These are phyloP conservation scores for Manis pentadactyla DNA, from an alignment of 2,797 vertebrate species.

Conservation along the genomic window DNA sequence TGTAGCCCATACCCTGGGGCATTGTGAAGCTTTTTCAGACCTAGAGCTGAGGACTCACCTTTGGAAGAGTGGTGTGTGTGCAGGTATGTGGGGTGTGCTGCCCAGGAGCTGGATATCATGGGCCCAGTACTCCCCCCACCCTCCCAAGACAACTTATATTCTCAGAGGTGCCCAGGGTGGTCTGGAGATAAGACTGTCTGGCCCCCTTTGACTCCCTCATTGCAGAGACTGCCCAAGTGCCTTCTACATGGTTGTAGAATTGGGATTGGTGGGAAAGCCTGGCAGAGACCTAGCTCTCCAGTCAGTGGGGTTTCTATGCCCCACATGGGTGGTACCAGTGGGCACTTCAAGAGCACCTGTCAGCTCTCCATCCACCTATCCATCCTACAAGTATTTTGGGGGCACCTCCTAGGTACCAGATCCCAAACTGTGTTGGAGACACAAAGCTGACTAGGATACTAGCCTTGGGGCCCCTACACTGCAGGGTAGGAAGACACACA, in stretches of 20 bases:
- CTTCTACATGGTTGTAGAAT: not conserved
- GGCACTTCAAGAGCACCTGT: not conserved
- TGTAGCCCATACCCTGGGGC: not conserved
- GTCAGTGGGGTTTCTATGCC: not conserved
- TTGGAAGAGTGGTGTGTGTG: not conserved
- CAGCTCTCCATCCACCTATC: not conserved
- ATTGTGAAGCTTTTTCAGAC: not conserved
- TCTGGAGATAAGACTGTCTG: not conserved
- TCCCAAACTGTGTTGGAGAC: not conserved
- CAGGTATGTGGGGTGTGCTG: not conserved
- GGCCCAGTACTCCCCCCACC: too few species aligned
- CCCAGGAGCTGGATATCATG: not conserved
- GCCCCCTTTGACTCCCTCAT: not conserved
- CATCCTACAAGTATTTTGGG: not conserved
- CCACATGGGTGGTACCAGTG: accelerated
- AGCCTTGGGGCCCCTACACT: too few species aligned
- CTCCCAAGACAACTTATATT: not conserved
- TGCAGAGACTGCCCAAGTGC: not conserved
- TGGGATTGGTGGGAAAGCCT: not conserved
- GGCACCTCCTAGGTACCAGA: not conserved
- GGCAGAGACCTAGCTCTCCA: not conserved
- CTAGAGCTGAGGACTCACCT: not conserved
- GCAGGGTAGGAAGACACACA: not conserved
- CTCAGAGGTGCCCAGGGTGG: not conserved
- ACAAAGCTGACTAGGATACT: not conserved